phyloP scores from a whole-genome alignment of 2,113 vertebrate genomes.

The Sapajus apella region DNA sequence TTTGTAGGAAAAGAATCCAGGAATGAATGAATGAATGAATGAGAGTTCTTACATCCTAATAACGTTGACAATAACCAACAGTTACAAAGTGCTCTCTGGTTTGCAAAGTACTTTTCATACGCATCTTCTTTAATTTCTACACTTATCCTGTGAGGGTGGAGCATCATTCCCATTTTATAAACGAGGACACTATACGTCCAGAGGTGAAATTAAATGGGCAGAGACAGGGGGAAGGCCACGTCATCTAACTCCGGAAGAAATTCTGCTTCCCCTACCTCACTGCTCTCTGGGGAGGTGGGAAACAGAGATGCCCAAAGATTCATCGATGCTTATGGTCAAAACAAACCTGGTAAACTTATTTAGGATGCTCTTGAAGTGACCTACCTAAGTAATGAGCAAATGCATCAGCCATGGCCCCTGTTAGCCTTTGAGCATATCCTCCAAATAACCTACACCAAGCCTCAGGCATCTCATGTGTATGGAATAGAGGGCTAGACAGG shows the following conservation, averaged over 20 bases:
- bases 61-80: constrained; percentile 42
- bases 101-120: neutral
- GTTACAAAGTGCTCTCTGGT: neutral
- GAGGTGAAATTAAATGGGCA: neutral
- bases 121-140: neutral
- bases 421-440: neutral
- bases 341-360: neutral
- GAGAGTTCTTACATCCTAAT: constrained; percentile 30
- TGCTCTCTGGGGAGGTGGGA: neutral
- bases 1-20: constrained; percentile 28
- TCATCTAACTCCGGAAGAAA: neutral
- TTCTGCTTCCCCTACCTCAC: neutral
- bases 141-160: neutral
- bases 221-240: neutral
- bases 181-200: neutral
- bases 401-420: neutral
- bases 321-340: neutral
- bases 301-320: neutral
- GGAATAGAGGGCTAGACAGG: neutral
- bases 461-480: neutral
- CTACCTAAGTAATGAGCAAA: neutral
- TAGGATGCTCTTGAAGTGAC: neutral
- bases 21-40: neutral
- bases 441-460: neutral
- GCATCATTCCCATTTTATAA: neutral